Evolutionary conservation across 2,797 vertebrate species (phyloP).

Genomic region (Acanthornis magna): DNA sequence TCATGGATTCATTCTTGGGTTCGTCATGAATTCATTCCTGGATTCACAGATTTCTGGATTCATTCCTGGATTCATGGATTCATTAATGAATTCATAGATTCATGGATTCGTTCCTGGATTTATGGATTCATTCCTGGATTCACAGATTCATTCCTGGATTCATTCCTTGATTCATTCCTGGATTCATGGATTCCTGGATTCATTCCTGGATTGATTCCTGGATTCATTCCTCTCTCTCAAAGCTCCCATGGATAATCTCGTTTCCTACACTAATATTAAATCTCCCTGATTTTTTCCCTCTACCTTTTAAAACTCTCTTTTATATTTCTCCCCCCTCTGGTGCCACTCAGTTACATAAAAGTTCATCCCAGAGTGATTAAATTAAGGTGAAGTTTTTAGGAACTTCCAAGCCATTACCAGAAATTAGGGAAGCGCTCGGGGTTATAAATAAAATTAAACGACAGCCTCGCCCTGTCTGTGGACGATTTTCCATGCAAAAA

Average conservation of each 20-base stretch:
- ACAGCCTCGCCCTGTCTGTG: fast-evolving
- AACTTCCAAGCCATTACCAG: background rate
- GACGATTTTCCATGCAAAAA: background rate
- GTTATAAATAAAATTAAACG: background rate
- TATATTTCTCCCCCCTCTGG: background rate
- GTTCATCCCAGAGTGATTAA: background rate
- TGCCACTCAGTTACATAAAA: background rate
- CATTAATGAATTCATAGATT: no score
- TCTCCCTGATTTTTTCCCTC: background rate
- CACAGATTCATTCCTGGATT: background rate
- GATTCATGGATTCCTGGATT: no score
- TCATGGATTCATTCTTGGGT: no score
- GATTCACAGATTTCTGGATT: no score
- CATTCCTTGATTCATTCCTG: no score
- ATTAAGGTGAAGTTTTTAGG: background rate
- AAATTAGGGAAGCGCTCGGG: background rate
- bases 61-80: background rate
- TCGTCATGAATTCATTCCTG: background rate
- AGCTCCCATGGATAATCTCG: background rate
- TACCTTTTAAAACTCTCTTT: no score
- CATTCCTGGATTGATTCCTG: no score
- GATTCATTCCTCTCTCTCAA: background rate
- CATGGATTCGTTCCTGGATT: no score
- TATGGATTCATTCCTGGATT: no score
- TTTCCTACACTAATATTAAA: background rate